Evolutionary conservation across 1,140 invertebrate genomes (phyloP).

Genomic region (Babylonia areolata): DNA sequence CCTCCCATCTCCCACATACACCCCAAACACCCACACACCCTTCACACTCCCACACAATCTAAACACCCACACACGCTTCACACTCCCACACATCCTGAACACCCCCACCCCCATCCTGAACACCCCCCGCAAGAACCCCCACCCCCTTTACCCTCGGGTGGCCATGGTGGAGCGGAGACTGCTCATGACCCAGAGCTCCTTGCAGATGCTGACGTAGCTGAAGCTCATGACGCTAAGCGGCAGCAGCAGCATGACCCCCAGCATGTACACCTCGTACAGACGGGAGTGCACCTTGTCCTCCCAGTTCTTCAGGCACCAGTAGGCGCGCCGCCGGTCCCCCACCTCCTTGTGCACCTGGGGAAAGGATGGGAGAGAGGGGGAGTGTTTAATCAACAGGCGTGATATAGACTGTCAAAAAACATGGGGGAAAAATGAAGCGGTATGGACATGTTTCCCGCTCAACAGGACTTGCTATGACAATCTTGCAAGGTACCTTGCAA

Average conservation of each 20-base stretch:
- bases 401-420: too few species aligned
- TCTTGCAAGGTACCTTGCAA: too few species aligned
- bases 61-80: too few species aligned
- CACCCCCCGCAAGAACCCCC: too few species aligned
- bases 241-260: constrained; percentile 81
- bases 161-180: constrained; percentile 55
- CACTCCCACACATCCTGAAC: too few species aligned
- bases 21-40: too few species aligned
- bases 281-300: constrained; percentile 77
- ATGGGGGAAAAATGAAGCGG: too few species aligned
- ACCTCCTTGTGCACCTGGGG: constrained; percentile 79
- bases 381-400: background rate
- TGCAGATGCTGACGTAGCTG: constrained; percentile 82
- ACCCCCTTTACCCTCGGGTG: constrained; percentile 50
- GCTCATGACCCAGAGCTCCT: constrained; percentile 80
- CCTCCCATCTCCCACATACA: too few species aligned
- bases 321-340: constrained; percentile 77
- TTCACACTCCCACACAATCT: too few species aligned
- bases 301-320: constrained; percentile 82
- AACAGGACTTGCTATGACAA: too few species aligned
- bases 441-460: too few species aligned
- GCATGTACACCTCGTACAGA: constrained; percentile 83
- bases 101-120: too few species aligned
- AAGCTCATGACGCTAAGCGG: constrained; percentile 82
- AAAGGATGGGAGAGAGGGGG: background rate